Base-by-base conservation (phyloP, 2,888 invertebrate genomes). In the Dyspetes luteomarginatus region DNA sequence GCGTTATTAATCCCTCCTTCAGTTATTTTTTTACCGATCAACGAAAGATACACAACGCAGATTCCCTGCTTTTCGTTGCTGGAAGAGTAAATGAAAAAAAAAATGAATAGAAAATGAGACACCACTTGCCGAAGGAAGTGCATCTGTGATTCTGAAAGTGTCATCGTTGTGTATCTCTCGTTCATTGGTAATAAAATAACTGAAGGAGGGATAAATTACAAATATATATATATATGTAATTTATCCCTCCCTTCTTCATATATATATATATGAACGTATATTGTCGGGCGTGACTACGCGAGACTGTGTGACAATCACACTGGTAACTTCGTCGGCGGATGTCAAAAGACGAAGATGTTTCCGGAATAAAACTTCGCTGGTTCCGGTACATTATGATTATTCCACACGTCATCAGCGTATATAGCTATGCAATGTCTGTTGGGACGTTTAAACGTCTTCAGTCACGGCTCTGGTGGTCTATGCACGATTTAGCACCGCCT, bases 401-500 rank as follows among this genome's bases (percentile, higher is more conserved):
- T 58, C 56, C 24, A 22, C 36, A 24, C 62, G 50, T 68, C 48
- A 56, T 55, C 55, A 30, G 55, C 15, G 0, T 4, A 22, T 4
- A 22, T 12, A 12, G 3, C 36, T 52, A 17, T 62, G 68, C 36
- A 36, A 1, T 0, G 36, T 36, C 12, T 12, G 7, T 12, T 7
- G 43, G 45, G 45, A 55, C 45, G 73, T 62, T 24, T 30, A 48
- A 22, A 17, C 45, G 22, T 62, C 43, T 62, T 68, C 50, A 28
- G 68, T 64, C 73, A 56, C 78, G 62, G 68, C 73, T 48, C 22
- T 24, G 73, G 78, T 78, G 78, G 78, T 78, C 78, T 50, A 24
- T 4, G 62, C 19, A 28, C 17, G 48, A 55, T 43, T 45, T 30
- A 19, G 26, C 60, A 62, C 26, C 24, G 28, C 36, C 28, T 28